phyloP scores from a whole-genome alignment of 2,113 vertebrate genomes.

The Scortum barcoo region DNA sequence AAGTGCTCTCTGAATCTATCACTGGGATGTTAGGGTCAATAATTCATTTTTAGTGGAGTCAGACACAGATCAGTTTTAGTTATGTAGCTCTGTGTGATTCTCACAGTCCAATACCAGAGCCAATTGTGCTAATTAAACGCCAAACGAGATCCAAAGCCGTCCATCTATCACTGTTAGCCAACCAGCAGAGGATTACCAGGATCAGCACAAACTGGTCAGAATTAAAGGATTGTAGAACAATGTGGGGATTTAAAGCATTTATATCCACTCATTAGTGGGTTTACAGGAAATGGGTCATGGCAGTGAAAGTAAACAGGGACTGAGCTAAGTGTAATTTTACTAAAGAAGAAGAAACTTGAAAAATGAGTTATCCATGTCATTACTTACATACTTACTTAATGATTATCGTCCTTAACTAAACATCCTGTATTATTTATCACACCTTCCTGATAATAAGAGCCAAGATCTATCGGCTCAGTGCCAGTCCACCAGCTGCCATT shows the following conservation, averaged over 20 bases:
- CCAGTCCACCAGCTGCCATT: not conserved
- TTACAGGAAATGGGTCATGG: conserved; percentile 18
- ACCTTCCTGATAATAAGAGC: not conserved
- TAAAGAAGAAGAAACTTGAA: not conserved
- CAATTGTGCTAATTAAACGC: conserved; percentile 28
- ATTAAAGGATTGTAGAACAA: conserved; percentile 43
- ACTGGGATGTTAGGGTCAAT: not conserved
- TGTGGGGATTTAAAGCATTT: conserved; percentile 29
- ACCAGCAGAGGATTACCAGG: conserved; percentile 12
- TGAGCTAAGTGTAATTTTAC: not conserved
- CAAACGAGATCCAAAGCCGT: conserved; percentile 8
- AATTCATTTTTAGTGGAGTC: not conserved
- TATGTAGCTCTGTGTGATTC: conserved; percentile 12
- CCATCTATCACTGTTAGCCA: conserved; percentile 14
- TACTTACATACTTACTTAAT: too few relatives aligned
- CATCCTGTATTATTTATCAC: not conserved
- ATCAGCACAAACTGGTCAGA: conserved; percentile 34
- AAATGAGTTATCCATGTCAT: not conserved
- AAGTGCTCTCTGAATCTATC: not conserved
- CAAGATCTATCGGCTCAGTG: not conserved
- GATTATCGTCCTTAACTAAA: not conserved
- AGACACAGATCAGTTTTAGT: conserved; percentile 8
- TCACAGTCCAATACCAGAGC: conserved; percentile 10
- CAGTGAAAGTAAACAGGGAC: conserved; percentile 14
- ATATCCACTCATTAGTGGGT: conserved; percentile 33